These are phyloP conservation scores for Hemibagrus wyckioides DNA, from an alignment of 2,113 vertebrate species.

Conservation along the genomic window DNA sequence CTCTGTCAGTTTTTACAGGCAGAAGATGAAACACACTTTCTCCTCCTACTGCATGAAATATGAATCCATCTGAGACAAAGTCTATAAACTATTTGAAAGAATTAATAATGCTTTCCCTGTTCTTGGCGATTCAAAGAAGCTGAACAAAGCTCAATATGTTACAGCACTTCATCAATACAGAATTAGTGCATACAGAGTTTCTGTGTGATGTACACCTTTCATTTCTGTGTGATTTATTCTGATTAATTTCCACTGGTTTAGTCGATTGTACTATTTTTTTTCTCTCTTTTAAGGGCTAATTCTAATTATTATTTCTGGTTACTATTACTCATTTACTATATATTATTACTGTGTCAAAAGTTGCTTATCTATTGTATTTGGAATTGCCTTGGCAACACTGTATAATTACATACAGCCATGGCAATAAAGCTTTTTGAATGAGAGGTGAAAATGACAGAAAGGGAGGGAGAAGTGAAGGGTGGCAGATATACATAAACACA, in stretches of 20 bases:
- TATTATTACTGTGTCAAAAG: not conserved
- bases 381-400: not conserved
- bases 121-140: not conserved
- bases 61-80: not conserved
- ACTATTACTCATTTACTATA: not conserved
- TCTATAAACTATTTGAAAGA: not conserved
- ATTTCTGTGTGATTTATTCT: not conserved
- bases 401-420: not conserved
- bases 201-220: not conserved
- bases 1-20: not conserved
- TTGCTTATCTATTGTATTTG: not conserved
- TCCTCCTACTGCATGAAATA: conserved; percentile 1
- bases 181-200: not conserved
- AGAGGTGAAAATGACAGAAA: not conserved
- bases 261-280: not conserved
- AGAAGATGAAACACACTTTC: conserved; percentile 1
- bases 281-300: not conserved
- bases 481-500: not conserved
- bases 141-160: not conserved
- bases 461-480: not conserved
- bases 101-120: not conserved
- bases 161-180: not conserved
- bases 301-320: too few relatives aligned
- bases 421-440: not conserved
- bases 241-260: not conserved